phyloP scores from a whole-genome alignment of 2,797 vertebrate genomes.

The Xerus rutilus region DNA sequence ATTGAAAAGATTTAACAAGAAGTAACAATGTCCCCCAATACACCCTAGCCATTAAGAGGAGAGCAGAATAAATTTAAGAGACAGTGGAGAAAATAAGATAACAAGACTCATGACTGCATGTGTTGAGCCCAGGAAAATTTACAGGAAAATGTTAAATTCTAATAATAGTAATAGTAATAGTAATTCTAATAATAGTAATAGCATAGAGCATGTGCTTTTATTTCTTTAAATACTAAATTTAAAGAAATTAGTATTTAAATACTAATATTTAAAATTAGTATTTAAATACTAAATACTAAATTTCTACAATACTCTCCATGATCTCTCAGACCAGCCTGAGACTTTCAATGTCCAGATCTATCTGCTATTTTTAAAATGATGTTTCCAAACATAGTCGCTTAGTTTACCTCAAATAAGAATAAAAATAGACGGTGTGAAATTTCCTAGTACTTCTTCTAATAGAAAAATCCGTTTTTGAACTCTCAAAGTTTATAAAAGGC shows the following conservation, averaged over 20 bases:
- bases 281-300: no score
- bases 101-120: neutral
- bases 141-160: neutral
- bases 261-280: no score
- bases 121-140: neutral
- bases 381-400: neutral
- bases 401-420: neutral
- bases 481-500: neutral
- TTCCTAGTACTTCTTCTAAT: neutral
- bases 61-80: neutral
- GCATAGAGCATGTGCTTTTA: neutral
- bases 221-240: neutral
- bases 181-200: neutral
- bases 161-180: neutral
- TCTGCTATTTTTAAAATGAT: neutral
- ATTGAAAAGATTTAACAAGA: neutral
- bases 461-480: neutral
- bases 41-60: neutral
- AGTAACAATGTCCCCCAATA: neutral
- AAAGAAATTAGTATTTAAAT: no score
- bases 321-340: neutral
- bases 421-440: neutral
- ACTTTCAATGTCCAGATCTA: constrained; percentile 7
- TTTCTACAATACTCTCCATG: accelerated
- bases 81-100: neutral